Base-by-base conservation (phyloP, 2,888 invertebrate species). In the Arge pagana region DNA sequence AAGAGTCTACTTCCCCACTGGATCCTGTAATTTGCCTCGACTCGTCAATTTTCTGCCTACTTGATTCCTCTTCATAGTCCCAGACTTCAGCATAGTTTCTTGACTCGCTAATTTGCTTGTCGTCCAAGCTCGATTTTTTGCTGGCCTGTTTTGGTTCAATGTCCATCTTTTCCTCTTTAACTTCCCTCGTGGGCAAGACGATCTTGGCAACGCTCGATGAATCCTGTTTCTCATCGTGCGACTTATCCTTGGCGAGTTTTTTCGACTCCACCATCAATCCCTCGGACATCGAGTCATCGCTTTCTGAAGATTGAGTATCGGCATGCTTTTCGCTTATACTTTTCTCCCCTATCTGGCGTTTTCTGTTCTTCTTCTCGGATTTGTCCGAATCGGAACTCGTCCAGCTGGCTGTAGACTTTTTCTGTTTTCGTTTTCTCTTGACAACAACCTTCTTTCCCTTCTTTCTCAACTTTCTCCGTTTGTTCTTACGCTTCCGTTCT, bases 301-400 rank as follows among this genome's bases (percentile, higher is more conserved):
- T 43, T 4, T 45, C 45, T 3, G 23, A 45, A 4, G n/a, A n/a
- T n/a, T n/a, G n/a, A n/a, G n/a, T n/a, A n/a, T n/a, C n/a, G n/a
- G 10, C 10, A 21, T 33, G 31, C 11, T 33, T 45, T 6, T 45
- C 45, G 7, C 33, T 45, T 35, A 33, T 31, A 8, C 23, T 21
- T 21, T 45, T 45, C 13, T 43, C 36, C 3, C 26, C 36, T 26
- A 33, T 42, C n/a, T n/a, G n/a, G n/a, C n/a, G n/a, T 35, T 24
- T 42, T 23, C 18, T 42, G 16, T 4, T 35, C 26, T 13, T 33
- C 21, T 15, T 51, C 21, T 23, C 19, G 24, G 24, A 31, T 23
- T n/a, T 62, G 6, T 72, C 66, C 1, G 69, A 71, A 18, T 72
- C 71, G 3, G 66, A 68, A 31, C 68, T 71, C 16, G 67, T 71